These are phyloP conservation scores for Dermolepida albohirtum DNA, from an alignment of 2,888 invertebrate species.

Conservation along the genomic window DNA sequence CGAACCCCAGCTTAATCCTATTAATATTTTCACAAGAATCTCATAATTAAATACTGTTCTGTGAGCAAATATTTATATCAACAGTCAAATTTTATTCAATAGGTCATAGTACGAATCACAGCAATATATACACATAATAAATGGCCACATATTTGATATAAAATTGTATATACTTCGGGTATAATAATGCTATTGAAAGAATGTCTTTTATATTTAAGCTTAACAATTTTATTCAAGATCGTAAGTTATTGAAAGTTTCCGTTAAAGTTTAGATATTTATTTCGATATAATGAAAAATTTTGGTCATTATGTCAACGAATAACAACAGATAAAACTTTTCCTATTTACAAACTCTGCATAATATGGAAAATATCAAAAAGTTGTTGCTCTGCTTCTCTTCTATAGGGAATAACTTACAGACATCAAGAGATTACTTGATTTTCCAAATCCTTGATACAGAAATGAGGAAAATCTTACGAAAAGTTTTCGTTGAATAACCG, in stretches of 20 bases:
- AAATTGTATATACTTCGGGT: no score
- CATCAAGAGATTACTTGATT: slow-evolving; percentile 32
- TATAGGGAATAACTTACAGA: slow-evolving; percentile 11
- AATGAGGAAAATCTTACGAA: slow-evolving; percentile 18
- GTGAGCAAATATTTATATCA: no score
- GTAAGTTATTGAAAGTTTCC: slow-evolving; percentile 25
- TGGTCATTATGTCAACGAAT: slow-evolving; percentile 21
- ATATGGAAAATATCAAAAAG: slow-evolving; percentile 22
- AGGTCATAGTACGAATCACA: no score
- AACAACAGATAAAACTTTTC: slow-evolving; percentile 34
- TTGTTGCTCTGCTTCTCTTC: not conserved
- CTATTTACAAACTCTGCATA: slow-evolving; percentile 25
- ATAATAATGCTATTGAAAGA: no score
- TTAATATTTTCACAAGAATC: no score
- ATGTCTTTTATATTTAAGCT: no score
- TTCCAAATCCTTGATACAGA: slow-evolving; percentile 13
- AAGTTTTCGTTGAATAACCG: slow-evolving; percentile 19
- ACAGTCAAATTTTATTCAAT: no score
- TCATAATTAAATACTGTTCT: no score
- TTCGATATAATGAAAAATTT: slow-evolving; percentile 31
- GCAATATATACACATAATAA: no score
- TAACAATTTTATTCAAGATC: slow-evolving; percentile 3
- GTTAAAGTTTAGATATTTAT: slow-evolving; percentile 17
- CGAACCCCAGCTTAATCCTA: no score
- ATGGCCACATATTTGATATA: no score